Evolutionary conservation across 2,888 invertebrate genomes (phyloP), one percentile per base, ranked within the genome.

Genomic region (Nipponacmea schrenckii): DNA sequence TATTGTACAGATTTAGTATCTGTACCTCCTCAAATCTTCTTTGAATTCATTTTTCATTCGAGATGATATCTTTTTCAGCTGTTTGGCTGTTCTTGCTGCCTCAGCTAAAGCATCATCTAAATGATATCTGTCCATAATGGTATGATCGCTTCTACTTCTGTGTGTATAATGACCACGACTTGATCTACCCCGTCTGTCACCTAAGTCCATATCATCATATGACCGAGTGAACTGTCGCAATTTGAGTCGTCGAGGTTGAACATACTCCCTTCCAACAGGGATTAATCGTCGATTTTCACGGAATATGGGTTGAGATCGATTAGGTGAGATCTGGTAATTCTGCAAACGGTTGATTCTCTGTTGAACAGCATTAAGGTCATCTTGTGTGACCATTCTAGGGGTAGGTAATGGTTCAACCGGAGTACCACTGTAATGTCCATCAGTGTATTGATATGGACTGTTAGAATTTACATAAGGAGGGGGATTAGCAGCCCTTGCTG

Each of bases 21-120:
- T 67, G 26, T 72, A 69, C 56, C 72, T 73, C 45, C 68, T 69
- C 66, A 85, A 80, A 71, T 85, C 85, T 71, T 85, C 82, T 68
- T 81, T 77, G 63, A 85, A 78, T 62, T 78, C 78, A 62, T 82
- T 76, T 78, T 82, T 85, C 84, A 85, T 85, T 68, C 83, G 81
- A 70, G 81, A 76, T 1, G 85, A 84, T 77, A 85, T 77, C 50
- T 77, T 77, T 73, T 83, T 84, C 44, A 85, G 76, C 64, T 85
- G 81, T 15, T 80, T 76, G n/a, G 84, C 81, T 17, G 83, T 80
- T 48, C 74, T 74, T 31, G 79, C 80, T 12, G 84, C 84, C 64
- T 84, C 82, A 0, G 77, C 77, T 12, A 85, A 69, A 45, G 83
- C 84, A 67, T 81, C 80, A 62, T 83, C 81, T 45, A 83, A 76